Conservation (phyloP, 2,797 vertebrate species). For the Tapera naevia region DNA sequence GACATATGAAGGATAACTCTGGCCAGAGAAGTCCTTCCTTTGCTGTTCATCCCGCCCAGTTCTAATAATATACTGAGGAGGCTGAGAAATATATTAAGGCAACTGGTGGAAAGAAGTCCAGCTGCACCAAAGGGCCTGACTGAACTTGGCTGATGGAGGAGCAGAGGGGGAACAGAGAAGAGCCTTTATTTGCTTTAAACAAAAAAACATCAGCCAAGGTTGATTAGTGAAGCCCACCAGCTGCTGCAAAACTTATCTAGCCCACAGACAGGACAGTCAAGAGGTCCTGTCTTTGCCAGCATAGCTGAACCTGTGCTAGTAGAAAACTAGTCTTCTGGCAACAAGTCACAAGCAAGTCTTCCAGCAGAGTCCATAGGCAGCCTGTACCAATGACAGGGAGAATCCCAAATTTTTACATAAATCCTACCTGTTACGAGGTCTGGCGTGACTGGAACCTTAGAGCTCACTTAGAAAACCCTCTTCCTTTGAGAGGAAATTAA, state of each 20-base stretch:
- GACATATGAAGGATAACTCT: background rate
- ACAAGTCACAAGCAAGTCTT: background rate
- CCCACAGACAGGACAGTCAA: background rate
- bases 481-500: background rate
- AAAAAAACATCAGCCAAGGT: background rate
- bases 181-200: background rate
- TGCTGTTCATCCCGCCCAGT: background rate
- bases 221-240: background rate
- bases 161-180: background rate
- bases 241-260: background rate
- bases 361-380: background rate
- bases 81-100: background rate
- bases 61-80: background rate
- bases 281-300: background rate
- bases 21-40: background rate
- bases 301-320: background rate
- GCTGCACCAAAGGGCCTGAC: background rate
- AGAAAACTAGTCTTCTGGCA: background rate
- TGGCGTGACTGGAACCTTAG: background rate
- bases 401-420: background rate
- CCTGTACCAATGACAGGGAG: background rate
- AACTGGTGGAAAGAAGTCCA: background rate
- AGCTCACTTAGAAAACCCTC: background rate
- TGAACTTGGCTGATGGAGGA: background rate
- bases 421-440: background rate